These are phyloP conservation scores for Eciton burchellii DNA, from an alignment of 1,140 invertebrate species.

Conservation along the genomic window DNA sequence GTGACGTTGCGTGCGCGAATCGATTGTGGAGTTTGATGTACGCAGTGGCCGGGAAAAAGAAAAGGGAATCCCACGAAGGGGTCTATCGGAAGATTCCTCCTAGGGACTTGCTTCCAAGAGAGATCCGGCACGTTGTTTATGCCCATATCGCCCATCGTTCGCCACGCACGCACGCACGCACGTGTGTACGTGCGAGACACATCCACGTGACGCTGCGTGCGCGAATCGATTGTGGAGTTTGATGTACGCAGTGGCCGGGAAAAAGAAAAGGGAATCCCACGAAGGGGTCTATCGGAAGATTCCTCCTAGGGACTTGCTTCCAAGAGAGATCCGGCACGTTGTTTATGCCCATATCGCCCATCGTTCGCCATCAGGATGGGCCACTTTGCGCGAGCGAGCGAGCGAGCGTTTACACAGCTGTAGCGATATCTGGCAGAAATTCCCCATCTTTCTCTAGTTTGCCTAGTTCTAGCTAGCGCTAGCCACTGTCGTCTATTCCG, in stretches of 20 bases:
- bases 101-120: constrained; percentile 30
- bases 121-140: constrained; percentile 60
- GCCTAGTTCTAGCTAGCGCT: background rate
- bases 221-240: constrained; percentile 47
- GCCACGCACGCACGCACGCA: constrained; percentile 47
- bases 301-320: constrained; percentile 50
- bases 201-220: constrained; percentile 28
- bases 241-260: constrained; percentile 20
- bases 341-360: constrained; percentile 38
- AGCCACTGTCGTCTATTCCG: background rate
- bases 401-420: constrained; percentile 59
- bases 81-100: constrained; percentile 53
- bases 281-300: constrained; percentile 38
- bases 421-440: constrained; percentile 41
- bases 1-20: constrained; percentile 35
- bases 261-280: constrained; percentile 50
- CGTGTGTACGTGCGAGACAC: constrained; percentile 44
- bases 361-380: background rate
- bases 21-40: constrained; percentile 49
- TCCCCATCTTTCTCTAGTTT: background rate
- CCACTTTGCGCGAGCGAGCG: constrained; percentile 10
- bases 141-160: constrained; percentile 5
- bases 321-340: too few species aligned
- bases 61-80: constrained; percentile 20
- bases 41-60: constrained; percentile 38